Conservation (phyloP, 1,140 invertebrate genomes). For the Chionoecetes opilio region DNA sequence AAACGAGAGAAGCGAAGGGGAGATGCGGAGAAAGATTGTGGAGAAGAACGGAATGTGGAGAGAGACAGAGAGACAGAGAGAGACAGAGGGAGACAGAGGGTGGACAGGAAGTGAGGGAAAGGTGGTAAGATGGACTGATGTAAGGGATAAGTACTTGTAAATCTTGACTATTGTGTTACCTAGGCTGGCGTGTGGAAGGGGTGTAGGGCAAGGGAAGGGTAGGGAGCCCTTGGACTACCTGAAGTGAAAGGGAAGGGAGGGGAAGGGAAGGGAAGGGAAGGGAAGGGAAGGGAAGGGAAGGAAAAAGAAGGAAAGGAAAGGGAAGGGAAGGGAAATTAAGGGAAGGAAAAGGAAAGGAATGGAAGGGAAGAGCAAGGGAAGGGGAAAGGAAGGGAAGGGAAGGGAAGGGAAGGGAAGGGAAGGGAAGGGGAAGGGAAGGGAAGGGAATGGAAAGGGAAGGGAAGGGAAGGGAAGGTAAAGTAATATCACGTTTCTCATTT, state of each 20-base stretch:
- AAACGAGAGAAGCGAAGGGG: conserved; percentile 24
- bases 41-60: neutral
- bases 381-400: too few species aligned
- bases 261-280: neutral
- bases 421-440: neutral
- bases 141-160: neutral
- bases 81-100: neutral
- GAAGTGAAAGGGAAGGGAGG: neutral
- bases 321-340: neutral
- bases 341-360: neutral
- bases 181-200: neutral
- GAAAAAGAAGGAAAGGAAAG: neutral
- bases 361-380: too few species aligned
- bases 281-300: neutral
- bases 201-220: neutral
- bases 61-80: conserved; percentile 7
- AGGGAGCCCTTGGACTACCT: neutral
- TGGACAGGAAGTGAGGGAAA: neutral
- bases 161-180: conserved; percentile 29
- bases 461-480: neutral
- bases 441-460: neutral
- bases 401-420: too few species aligned
- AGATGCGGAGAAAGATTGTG: conserved; percentile 3
- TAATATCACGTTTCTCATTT: neutral
- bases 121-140: neutral